Base-by-base conservation (phyloP, 2,797 vertebrate species). In the Thripadectes ignobilis region DNA sequence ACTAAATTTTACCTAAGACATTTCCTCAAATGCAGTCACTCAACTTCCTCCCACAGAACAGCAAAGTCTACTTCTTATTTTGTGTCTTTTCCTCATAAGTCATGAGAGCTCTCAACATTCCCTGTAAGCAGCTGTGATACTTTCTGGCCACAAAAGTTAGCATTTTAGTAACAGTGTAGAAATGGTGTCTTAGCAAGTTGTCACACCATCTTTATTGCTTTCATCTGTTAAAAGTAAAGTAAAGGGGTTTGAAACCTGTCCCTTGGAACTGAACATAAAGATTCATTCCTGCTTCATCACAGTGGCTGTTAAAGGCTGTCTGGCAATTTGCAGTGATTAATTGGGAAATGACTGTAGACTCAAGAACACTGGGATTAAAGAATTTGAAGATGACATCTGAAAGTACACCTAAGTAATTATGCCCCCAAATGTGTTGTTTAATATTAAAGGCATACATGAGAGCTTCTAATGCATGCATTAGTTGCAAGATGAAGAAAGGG, bases 321-420 rank as follows among this genome's bases (percentile, higher is more conserved):
- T 97, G 91, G 94, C 95, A 97, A 97, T 97, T 94, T 94, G 66
- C 94, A 94, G 95, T 96, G 93, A 96, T 96, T 97, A 96, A 96
- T 91, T 96, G 89, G 94, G 84, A 97, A 98, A 97, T 94, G 32
- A 92, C 95, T 87, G 52, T 83, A 89, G 88, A 95, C 79, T 96
- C 95, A 84, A 85, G 74, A 97, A 97, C 92, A 96, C 73, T 78
- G 91, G 73, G 93, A 88, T 96, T 97, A 97, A 96, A 93, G 88
- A 96, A 97, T 95, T 89, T 93, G 96, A 97, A 96, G 94, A 97
- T 97, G 94, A 96, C 94, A 97, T 95, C 96, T 96, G 94, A 95
- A 97, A 97, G 88, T 93, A 91, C 41, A 78, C 80, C 79, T 89
- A 96, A 97, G 91, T 89, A 97, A 97, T 98, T 97, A 97, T 95